Evolutionary conservation across 2,888 invertebrate species (phyloP).

Genomic region (Philaethria dido): DNA sequence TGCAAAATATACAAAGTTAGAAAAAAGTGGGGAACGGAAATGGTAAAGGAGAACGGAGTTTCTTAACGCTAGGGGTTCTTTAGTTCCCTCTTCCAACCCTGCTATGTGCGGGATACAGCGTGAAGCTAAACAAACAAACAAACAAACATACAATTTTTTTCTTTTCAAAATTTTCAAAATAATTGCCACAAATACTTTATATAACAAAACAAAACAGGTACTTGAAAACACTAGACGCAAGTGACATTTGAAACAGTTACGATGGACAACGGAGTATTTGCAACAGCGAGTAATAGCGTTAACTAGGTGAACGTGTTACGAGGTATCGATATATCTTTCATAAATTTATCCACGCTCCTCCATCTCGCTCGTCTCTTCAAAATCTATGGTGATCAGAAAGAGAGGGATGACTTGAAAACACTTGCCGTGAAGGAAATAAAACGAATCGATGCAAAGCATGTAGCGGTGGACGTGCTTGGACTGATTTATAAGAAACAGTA

Average conservation of each 20-base stretch:
- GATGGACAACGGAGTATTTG: slow-evolving; percentile 44
- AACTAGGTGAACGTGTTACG: slow-evolving; percentile 54
- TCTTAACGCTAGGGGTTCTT: too few relatives aligned
- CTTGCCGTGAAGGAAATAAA: slow-evolving; percentile 37
- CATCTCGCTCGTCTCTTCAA: slow-evolving; percentile 25
- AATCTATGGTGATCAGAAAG: slow-evolving; percentile 23
- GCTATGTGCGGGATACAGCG: too few relatives aligned
- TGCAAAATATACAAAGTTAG: too few relatives aligned
- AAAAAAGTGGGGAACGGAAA: too few relatives aligned
- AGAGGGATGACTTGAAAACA: slow-evolving; percentile 34
- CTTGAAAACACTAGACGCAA: slow-evolving; percentile 23
- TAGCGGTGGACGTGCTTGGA: slow-evolving; percentile 41
- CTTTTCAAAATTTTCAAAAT: neutral
- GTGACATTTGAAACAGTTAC: slow-evolving; percentile 41
- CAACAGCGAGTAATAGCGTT: slow-evolving; percentile 43
- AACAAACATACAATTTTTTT: too few relatives aligned
- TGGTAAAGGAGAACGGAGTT: too few relatives aligned
- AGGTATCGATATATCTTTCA: slow-evolving; percentile 44
- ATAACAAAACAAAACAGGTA: neutral
- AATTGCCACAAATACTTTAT: neutral
- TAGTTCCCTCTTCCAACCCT: too few relatives aligned
- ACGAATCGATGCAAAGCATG: slow-evolving; percentile 42
- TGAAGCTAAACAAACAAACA: too few relatives aligned
- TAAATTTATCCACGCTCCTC: slow-evolving; percentile 34
- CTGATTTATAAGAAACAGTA: slow-evolving; percentile 40